These are phyloP conservation scores for Micrasema longulum DNA, from an alignment of 1,140 invertebrate species.

Conservation along the genomic window DNA sequence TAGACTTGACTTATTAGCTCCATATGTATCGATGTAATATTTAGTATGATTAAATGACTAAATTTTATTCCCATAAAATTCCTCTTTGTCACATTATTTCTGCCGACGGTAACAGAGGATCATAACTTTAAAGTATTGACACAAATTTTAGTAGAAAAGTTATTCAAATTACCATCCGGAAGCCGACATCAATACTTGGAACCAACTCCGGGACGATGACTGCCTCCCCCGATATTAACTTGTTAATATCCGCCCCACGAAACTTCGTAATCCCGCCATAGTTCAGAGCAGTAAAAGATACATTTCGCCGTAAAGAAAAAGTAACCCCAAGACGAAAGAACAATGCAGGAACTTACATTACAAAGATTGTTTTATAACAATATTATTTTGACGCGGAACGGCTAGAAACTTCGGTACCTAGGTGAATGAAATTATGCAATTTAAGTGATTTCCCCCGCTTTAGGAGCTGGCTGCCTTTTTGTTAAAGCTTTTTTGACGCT, in stretches of 20 bases:
- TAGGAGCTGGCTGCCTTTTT: neutral
- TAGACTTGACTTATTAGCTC: no score
- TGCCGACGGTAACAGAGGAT: constrained; percentile 3
- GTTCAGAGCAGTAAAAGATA: constrained; percentile 27
- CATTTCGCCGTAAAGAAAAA: constrained; percentile 30
- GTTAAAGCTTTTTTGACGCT: no score
- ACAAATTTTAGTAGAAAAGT: constrained; percentile 23
- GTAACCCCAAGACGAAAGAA: constrained; percentile 4
- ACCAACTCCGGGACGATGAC: neutral
- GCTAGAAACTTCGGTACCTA: constrained; percentile 3
- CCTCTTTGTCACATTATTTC: neutral
- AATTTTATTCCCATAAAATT: no score
- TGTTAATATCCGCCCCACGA: constrained; percentile 29
- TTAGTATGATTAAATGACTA: no score
- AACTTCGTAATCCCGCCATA: constrained; percentile 32
- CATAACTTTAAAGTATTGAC: constrained; percentile 21
- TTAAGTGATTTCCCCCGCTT: constrained; percentile 44
- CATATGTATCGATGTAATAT: no score
- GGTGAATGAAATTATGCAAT: constrained; percentile 47
- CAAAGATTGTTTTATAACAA: constrained; percentile 51
- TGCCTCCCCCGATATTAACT: constrained; percentile 12
- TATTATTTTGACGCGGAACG: constrained; percentile 45
- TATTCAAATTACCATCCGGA: constrained; percentile 37
- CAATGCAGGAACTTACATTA: constrained; percentile 49
- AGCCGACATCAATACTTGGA: constrained; percentile 35